Conservation (phyloP, 1,140 invertebrate species). For the Drosophila melanica region DNA sequence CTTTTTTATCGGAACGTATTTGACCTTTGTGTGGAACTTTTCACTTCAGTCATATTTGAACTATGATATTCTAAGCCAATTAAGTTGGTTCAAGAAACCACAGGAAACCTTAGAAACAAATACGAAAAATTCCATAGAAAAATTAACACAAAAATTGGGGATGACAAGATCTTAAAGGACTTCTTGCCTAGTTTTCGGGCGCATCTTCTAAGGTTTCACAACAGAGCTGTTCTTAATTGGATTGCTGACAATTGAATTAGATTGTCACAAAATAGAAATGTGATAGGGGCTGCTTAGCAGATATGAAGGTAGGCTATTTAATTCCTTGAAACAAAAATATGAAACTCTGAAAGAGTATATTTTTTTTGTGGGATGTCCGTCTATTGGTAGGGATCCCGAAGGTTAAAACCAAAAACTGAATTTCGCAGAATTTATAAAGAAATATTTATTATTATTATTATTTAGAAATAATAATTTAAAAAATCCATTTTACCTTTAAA, state of each 20-base stretch:
- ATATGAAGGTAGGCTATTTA: neutral
- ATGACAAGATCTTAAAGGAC: slow-evolving; percentile 29
- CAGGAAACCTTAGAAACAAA: slow-evolving; percentile 27
- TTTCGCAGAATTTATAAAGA: too few relatives aligned
- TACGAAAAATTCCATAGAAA: slow-evolving; percentile 36
- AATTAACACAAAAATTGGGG: slow-evolving; percentile 10
- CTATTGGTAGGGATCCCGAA: too few relatives aligned
- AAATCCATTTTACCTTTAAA: too few relatives aligned
- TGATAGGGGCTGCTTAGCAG: slow-evolving; percentile 6
- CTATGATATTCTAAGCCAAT: neutral
- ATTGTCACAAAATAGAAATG: neutral
- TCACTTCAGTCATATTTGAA: neutral
- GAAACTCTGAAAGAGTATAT: too few relatives aligned
- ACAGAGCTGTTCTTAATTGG: slow-evolving; percentile 5
- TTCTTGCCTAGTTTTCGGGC: slow-evolving; percentile 35
- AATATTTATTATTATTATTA: too few relatives aligned
- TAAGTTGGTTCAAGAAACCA: slow-evolving; percentile 16
- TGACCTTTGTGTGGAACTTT: too few relatives aligned
- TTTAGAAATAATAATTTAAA: too few relatives aligned
- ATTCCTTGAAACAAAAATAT: too few relatives aligned
- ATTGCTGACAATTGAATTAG: slow-evolving; percentile 31
- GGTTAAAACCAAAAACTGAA: too few relatives aligned
- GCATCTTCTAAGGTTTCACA: slow-evolving; percentile 38
- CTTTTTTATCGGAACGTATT: too few relatives aligned
- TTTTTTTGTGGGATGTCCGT: too few relatives aligned